These are phyloP conservation scores for Parapsyche elsis DNA, from an alignment of 1,140 invertebrate genomes.

Conservation along the genomic window DNA sequence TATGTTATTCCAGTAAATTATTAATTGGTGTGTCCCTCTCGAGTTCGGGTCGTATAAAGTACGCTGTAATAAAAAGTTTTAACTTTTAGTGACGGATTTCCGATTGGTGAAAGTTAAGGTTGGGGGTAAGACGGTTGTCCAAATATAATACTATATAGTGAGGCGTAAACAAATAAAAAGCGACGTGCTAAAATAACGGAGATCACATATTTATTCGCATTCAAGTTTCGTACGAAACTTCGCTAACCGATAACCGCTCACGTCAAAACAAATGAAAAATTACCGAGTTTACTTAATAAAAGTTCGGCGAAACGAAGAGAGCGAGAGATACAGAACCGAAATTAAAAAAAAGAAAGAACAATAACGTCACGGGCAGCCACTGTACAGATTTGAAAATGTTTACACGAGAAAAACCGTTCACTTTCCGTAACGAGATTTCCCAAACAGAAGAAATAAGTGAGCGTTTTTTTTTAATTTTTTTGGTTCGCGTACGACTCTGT, in stretches of 20 bases:
- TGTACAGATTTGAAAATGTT: conserved; percentile 16
- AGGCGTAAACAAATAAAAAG: conserved; percentile 12
- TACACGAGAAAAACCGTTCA: not conserved
- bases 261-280: conserved; percentile 42
- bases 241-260: conserved; percentile 17
- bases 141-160: not conserved
- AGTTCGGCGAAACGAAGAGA: not conserved
- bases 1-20: not conserved
- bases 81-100: conserved; percentile 4
- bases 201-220: conserved; percentile 34
- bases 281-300: conserved; percentile 24
- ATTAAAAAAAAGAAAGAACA: conserved; percentile 14
- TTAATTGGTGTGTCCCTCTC: no score
- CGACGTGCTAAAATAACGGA: not conserved
- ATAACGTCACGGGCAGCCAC: not conserved
- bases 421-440: not conserved
- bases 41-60: no score
- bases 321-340: not conserved
- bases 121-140: not conserved
- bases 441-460: not conserved
- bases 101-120: not conserved
- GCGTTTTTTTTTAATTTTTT: no score
- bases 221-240: conserved; percentile 21
- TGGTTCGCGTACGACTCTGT: no score
- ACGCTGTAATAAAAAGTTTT: not conserved